Evolutionary conservation across 2,888 invertebrate genomes (phyloP), one percentile per base, ranked within the genome.

Genomic region (Andrena bucephala): DNA sequence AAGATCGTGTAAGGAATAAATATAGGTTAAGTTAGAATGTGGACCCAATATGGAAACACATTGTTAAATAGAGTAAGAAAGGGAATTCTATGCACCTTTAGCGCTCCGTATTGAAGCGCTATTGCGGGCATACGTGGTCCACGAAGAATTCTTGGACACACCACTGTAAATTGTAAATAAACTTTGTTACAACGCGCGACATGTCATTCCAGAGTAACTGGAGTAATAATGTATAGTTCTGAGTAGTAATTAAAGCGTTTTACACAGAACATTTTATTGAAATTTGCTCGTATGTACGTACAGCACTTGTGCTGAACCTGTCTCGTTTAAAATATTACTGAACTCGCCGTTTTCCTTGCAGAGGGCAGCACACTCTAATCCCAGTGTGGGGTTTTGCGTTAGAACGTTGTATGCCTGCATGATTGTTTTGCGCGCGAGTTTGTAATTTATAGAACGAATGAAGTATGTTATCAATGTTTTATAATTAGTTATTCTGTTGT

Each of bases 41-140:
- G 16, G 27, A 31, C 7, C 6, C 3, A 59, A 29, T 50, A 50
- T 42, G n/a, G 27, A 7, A 48, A 48, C 0, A 54, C n/a, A 42
- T n/a, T 36, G 7, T 52, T 67, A 33, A 67, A 6, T 54, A 24
- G 50, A 13, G 50, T 29, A 59, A 77, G 69, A 42, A 68, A 65
- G 33, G 2, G 24, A 27, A 29, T 67, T 54, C 24, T 54, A 1
- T n/a, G 24, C 50, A 65, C 8, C 50, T 59, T 16, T 7, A 6
- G 10, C 27, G n/a, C 24, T 27, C 20, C 13, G 2, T n/a, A 42
- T 29, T 60, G 13, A 57, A 33, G 6, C 31, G 31, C 16, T 42
- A n/a, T 36, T 24, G 52, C 52, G 13, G 0, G 10, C 10, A 0
- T 13, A 27, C 6, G 2, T 16, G 42, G 20, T 33, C 27, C 8